phyloP scores from a whole-genome alignment of 2,888 invertebrate species.

The Sthenelais limicola region DNA sequence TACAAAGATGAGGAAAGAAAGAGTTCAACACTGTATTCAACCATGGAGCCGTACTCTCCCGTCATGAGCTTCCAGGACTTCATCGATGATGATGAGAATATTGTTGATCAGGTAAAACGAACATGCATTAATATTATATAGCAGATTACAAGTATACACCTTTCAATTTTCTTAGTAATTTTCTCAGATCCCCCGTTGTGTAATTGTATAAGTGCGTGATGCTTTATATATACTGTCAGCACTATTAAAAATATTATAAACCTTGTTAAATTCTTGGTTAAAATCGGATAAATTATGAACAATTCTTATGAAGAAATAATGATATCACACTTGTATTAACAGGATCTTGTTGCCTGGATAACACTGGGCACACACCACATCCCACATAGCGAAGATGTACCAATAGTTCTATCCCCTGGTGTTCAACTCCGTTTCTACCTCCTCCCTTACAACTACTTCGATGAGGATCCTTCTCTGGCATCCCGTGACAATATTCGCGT shows the following conservation, averaged over 20 bases:
- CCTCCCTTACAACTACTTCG: conserved; percentile 67
- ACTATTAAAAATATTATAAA: no score
- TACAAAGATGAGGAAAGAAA: conserved; percentile 43
- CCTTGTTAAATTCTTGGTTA: no score
- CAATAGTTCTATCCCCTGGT: conserved; percentile 61
- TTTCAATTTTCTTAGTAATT: no score
- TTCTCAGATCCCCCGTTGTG: no score
- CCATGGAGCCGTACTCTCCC: conserved; percentile 31
- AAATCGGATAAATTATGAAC: no score
- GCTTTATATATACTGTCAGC: no score
- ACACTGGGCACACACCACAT: conserved; percentile 66
- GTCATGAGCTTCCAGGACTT: conserved; percentile 38
- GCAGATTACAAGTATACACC: no score
- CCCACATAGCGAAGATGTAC: conserved; percentile 66
- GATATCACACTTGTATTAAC: not conserved
- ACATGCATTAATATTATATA: no score
- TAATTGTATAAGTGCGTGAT: no score
- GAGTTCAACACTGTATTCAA: conserved; percentile 42
- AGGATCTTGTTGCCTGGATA: conserved; percentile 65
- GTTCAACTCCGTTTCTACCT: conserved; percentile 61
- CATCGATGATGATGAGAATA: conserved; percentile 42
- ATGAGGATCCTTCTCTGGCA: conserved; percentile 45
- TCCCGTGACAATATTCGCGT: conserved; percentile 26
- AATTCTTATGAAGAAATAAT: no score
- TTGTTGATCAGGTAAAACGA: conserved; percentile 43